These are phyloP conservation scores for Chironomus striatipennis DNA, from an alignment of 1,140 invertebrate species.

Conservation along the genomic window DNA sequence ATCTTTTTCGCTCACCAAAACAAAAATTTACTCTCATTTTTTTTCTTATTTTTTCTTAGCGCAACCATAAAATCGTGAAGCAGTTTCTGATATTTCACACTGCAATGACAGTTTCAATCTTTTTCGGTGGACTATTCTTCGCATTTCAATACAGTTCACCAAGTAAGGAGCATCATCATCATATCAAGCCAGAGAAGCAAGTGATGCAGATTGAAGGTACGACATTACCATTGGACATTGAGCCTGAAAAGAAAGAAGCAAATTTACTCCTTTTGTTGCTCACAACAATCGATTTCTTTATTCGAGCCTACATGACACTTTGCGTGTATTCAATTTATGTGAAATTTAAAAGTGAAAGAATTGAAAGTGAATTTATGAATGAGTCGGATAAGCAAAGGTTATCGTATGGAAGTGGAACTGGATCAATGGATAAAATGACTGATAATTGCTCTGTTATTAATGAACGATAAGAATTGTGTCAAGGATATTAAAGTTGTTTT, in stretches of 20 bases:
- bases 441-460: conserved; percentile 2
- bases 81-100: not conserved
- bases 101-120: not conserved
- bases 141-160: not conserved
- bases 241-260: not conserved
- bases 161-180: not conserved
- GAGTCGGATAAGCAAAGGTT: not conserved
- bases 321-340: not conserved
- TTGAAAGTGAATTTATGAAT: conserved; percentile 9
- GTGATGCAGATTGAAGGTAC: not conserved
- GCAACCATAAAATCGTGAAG: not conserved
- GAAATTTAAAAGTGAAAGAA: not conserved
- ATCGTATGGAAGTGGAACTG: not conserved
- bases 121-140: not conserved
- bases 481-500: too few relatives aligned
- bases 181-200: not conserved
- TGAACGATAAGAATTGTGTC: not conserved
- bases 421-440: not conserved
- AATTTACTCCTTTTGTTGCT: not conserved
- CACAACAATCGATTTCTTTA: not conserved
- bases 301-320: not conserved
- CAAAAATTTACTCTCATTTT: too few relatives aligned
- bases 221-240: not conserved
- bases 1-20: too few relatives aligned
- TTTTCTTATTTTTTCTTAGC: not conserved